A percentile compares a stretch with the other conserved stretches of the same genome.
phyloP scores from a whole-genome alignment of 2,888 invertebrate genomes.

The Drosophila anomalata region DNA sequence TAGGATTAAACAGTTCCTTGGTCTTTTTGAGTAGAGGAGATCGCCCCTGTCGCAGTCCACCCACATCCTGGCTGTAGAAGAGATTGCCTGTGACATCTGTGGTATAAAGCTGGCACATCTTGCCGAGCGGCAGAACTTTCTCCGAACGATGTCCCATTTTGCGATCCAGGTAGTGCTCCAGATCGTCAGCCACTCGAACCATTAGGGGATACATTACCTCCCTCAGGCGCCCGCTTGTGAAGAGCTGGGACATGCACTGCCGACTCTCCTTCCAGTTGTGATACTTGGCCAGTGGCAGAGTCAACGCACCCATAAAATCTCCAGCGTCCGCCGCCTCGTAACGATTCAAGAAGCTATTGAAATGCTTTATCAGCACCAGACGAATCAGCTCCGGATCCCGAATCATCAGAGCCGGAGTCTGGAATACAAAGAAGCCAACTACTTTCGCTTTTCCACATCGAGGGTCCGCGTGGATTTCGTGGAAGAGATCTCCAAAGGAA shows the following conservation, averaged over 20 bases:
- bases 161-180: conserved; percentile 60
- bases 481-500: conserved; percentile 80
- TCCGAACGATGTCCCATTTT: conserved; percentile 19
- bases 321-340: conserved; percentile 76
- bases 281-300: conserved; percentile 77
- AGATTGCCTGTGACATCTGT: conserved; percentile 79
- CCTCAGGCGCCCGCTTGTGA: conserved; percentile 74
- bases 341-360: conserved; percentile 76
- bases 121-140: conserved; percentile 56
- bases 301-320: conserved; percentile 72
- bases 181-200: conserved; percentile 60
- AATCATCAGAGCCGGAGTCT: conserved; percentile 83
- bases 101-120: conserved; percentile 79
- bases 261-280: conserved; percentile 74
- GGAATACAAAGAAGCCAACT: conserved; percentile 83
- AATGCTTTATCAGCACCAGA: conserved; percentile 82
- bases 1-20: conserved; percentile 66
- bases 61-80: conserved; percentile 73
- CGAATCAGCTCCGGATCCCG: conserved; percentile 84
- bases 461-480: conserved; percentile 77
- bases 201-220: conserved; percentile 81
- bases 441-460: conserved; percentile 58
- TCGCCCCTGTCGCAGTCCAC: conserved; percentile 66
- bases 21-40: conserved; percentile 66
- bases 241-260: conserved; percentile 71